Percentiles rank a stretch among this genome's conserved stretches.
These are phyloP conservation scores for Melanostoma mellinum DNA, from an alignment of 2,888 invertebrate genomes.

Conservation along the genomic window DNA sequence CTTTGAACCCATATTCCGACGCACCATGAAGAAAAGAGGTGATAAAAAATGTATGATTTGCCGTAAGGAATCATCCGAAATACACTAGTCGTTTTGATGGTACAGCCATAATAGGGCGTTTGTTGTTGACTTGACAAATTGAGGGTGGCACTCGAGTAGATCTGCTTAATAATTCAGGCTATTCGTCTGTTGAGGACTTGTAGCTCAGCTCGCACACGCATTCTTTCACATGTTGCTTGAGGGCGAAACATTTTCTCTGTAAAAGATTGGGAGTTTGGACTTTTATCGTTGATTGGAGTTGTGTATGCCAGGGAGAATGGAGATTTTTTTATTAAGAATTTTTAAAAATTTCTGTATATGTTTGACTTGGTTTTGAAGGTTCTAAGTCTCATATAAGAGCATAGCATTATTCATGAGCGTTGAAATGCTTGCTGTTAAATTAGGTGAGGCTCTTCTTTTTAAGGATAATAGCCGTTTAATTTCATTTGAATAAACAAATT, in stretches of 20 bases:
- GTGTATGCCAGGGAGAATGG: not conserved
- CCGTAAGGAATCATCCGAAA: slow-evolving; percentile 60
- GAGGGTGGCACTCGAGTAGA: slow-evolving; percentile 64
- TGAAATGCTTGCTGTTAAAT: no score
- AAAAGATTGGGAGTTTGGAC: slow-evolving; percentile 21
- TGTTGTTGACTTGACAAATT: slow-evolving; percentile 73
- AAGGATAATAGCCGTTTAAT: no score
- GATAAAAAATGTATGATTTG: slow-evolving; percentile 71
- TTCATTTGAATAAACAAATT: no score
- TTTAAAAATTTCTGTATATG: not conserved
- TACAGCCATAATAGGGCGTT: slow-evolving; percentile 52
- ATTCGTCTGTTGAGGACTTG: slow-evolving; percentile 58
- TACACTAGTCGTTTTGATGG: not conserved
- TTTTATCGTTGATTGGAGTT: slow-evolving; percentile 58
- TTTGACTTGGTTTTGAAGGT: no score
- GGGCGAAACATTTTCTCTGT: slow-evolving; percentile 38
- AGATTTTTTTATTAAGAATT: not conserved
- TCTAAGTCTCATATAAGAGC: no score
- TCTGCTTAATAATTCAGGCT: slow-evolving; percentile 66
- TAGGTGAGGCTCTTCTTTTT: no score
- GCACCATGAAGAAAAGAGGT: slow-evolving; percentile 36
- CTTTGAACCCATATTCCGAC: not conserved
- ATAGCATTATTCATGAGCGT: no score
- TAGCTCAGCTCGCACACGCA: slow-evolving; percentile 1
- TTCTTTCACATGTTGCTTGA: slow-evolving; percentile 36